Evolutionary conservation across 2,113 vertebrate genomes (phyloP).

Genomic region (Talpa occidentalis): DNA sequence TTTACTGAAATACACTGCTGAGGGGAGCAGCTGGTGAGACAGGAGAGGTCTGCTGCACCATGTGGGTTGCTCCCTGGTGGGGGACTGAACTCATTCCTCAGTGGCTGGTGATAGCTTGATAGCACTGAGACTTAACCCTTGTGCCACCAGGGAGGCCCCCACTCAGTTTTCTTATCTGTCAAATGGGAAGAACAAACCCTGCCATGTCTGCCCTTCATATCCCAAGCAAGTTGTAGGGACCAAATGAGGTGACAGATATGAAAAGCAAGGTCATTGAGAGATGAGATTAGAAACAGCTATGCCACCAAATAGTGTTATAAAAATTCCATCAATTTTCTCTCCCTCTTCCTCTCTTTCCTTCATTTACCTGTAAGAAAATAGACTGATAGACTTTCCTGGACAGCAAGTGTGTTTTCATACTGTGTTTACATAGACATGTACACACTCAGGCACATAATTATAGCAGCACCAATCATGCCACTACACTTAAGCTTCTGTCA

Average conservation of each 20-base stretch:
- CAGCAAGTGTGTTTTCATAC: constrained; percentile 42
- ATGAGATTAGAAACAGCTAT: neutral
- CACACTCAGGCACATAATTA: constrained; percentile 65
- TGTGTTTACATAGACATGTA: constrained; percentile 65
- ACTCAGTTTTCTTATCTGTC: neutral
- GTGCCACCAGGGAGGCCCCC: too few relatives aligned
- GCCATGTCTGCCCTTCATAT: too few relatives aligned
- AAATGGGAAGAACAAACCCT: constrained; percentile 27
- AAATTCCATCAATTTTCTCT: neutral
- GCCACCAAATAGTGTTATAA: neutral
- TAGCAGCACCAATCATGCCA: constrained; percentile 21
- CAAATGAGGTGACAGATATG: neutral
- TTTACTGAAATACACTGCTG: too few relatives aligned
- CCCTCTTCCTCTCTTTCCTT: neutral
- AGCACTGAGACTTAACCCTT: too few relatives aligned
- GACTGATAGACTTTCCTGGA: neutral
- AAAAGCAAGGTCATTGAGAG: constrained; percentile 29
- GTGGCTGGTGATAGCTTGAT: too few relatives aligned
- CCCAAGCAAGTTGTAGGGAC: neutral
- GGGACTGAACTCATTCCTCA: too few relatives aligned
- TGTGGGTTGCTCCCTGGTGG: too few relatives aligned
- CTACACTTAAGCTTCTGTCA: constrained; percentile 62
- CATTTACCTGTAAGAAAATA: constrained; percentile 46
- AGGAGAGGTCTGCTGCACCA: too few relatives aligned
- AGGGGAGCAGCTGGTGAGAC: too few relatives aligned